Percentiles rank a stretch among this genome's conserved stretches.
Evolutionary conservation across 2,888 invertebrate genomes (phyloP).

Genomic region (Eristalis arbustorum): DNA sequence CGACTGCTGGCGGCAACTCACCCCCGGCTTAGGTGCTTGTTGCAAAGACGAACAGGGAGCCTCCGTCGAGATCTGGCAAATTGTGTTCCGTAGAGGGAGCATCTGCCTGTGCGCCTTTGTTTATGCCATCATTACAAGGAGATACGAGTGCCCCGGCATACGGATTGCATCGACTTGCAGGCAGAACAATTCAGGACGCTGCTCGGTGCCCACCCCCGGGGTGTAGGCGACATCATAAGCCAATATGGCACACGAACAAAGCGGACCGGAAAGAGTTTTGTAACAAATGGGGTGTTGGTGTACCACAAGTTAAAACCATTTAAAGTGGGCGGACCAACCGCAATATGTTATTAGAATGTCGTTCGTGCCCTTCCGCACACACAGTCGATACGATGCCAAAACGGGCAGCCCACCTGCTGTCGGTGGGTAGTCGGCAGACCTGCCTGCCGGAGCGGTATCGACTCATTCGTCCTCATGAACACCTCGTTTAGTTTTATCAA

Average conservation of each 20-base stretch:
- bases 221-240: slow-evolving; percentile 59
- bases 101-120: slow-evolving; percentile 38
- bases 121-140: slow-evolving; percentile 51
- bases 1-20: not conserved
- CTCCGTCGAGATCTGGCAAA: not conserved
- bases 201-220: not conserved
- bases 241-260: slow-evolving; percentile 56
- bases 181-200: slow-evolving; percentile 4
- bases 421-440: not conserved
- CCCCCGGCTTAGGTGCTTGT: not conserved
- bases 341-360: slow-evolving; percentile 67
- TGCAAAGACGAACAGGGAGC: slow-evolving; percentile 25
- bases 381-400: slow-evolving; percentile 42
- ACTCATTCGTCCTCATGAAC: slow-evolving; percentile 59
- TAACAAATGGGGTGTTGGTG: slow-evolving; percentile 62
- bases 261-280: slow-evolving; percentile 53
- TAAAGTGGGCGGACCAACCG: slow-evolving; percentile 59
- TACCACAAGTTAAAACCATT: slow-evolving; percentile 64
- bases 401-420: slow-evolving; percentile 35
- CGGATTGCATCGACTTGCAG: slow-evolving; percentile 23
- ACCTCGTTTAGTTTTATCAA: slow-evolving; percentile 61
- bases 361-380: slow-evolving; percentile 13
- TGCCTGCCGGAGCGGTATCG: slow-evolving; percentile 8
- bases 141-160: slow-evolving; percentile 40
- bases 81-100: slow-evolving; percentile 2